Percentiles rank a stretch among this genome's conserved stretches.
Evolutionary conservation across 2,888 invertebrate genomes (phyloP).

Genomic region (Caradrina kadenii): DNA sequence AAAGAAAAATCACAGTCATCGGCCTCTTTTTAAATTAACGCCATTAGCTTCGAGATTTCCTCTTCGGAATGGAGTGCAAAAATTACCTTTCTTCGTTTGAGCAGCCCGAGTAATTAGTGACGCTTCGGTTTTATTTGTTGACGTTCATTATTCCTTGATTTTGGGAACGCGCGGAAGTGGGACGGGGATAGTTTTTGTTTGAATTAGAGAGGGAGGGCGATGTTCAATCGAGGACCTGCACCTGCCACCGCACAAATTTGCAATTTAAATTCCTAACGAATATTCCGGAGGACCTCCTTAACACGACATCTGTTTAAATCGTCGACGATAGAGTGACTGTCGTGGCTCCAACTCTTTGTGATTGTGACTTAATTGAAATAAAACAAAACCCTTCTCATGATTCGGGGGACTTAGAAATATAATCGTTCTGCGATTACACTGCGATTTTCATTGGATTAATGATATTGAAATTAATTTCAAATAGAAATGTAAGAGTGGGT

Average conservation of each 20-base stretch:
- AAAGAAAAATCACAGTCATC: conserved; percentile 89
- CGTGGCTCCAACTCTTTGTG: conserved; percentile 86
- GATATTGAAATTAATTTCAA: conserved; percentile 39
- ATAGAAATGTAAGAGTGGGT: conserved; percentile 16
- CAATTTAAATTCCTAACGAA: conserved; percentile 90
- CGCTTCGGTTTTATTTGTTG: conserved; percentile 91
- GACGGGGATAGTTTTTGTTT: conserved; percentile 71
- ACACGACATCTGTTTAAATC: conserved; percentile 91
- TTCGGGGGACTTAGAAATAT: conserved; percentile 71
- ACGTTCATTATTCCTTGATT: conserved; percentile 90
- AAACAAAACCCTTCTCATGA: conserved; percentile 85
- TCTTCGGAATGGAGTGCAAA: conserved; percentile 88
- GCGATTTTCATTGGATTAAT: conserved; percentile 67
- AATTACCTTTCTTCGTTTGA: conserved; percentile 89
- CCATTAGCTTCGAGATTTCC: conserved; percentile 89
- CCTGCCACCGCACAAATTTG: conserved; percentile 89
- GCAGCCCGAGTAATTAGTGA: conserved; percentile 89
- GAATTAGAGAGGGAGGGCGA: conserved; percentile 78
- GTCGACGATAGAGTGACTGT: conserved; percentile 88
- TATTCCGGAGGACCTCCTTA: conserved; percentile 90
- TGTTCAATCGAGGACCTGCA: conserved; percentile 85
- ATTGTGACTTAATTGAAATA: conserved; percentile 89
- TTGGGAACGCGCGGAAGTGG: conserved; percentile 76
- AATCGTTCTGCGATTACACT: conserved; percentile 64
- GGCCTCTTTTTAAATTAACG: conserved; percentile 90